Conservation (phyloP, 1,140 invertebrate species). For the Drosophila tsacasi region DNA sequence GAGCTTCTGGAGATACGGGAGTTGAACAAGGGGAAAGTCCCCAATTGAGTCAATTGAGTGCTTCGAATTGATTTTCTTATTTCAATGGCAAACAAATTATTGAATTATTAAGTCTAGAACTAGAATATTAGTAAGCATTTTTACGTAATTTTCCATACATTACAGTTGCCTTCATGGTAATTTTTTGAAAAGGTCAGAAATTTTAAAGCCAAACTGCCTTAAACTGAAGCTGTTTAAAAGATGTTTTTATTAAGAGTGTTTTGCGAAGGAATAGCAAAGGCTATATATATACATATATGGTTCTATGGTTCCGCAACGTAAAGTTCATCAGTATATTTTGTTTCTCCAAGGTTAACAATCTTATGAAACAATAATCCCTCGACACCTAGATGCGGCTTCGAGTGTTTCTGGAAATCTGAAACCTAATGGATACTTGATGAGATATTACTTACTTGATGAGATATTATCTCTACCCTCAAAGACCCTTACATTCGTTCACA, state of each 20-base stretch:
- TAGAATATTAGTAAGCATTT: no score
- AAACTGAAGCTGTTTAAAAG: no score
- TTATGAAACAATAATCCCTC: not conserved
- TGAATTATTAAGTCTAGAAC: not conserved
- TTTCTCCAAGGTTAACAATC: no score
- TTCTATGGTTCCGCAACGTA: no score
- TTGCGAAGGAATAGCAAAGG: no score
- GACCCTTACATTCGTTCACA: no score
- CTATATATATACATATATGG: no score
- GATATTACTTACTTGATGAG: not conserved
- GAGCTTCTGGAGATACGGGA: conserved; percentile 1
- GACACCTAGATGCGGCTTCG: not conserved
- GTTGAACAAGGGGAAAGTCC: not conserved
- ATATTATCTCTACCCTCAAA: not conserved
- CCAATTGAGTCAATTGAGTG: conserved; percentile 10
- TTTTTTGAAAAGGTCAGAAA: not conserved
- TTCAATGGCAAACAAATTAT: conserved; percentile 13
- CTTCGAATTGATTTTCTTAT: conserved; percentile 35
- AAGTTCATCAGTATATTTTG: not conserved
- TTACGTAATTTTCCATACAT: not conserved
- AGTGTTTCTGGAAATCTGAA: not conserved
- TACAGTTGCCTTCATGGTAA: not conserved
- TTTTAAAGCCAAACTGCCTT: not conserved
- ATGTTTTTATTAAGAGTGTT: not conserved
- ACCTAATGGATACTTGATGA: not conserved